Percentiles rank a stretch among this genome's conserved stretches.
Conservation (phyloP, 2,888 invertebrate genomes). For the Nudaria mundana region DNA sequence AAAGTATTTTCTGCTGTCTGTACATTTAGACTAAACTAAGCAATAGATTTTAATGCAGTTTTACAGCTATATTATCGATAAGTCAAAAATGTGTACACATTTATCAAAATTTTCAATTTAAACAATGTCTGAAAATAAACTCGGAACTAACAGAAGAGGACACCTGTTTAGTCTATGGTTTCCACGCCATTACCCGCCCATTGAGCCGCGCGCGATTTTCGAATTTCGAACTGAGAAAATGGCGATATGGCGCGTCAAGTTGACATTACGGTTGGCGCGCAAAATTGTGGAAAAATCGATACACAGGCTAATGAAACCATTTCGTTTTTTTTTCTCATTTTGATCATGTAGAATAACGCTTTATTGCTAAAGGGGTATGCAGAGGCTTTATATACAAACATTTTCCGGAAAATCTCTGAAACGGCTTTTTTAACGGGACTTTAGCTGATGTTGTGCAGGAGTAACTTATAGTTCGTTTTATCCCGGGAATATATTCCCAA, state of each 20-base stretch:
- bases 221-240: constrained; percentile 64
- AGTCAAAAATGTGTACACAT: constrained; percentile 13
- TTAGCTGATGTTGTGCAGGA: no score
- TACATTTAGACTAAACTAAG: constrained; percentile 20
- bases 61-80: no score
- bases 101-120: constrained; percentile 28
- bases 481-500: no score
- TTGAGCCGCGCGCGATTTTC: constrained; percentile 65
- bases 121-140: constrained; percentile 31
- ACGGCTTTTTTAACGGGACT: no score
- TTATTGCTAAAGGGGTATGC: no score
- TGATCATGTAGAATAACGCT: no score
- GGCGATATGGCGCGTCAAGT: constrained; percentile 52
- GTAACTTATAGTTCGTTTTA: no score
- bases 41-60: constrained; percentile 21
- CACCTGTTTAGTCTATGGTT: constrained; percentile 73
- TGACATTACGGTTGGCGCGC: constrained; percentile 48
- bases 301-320: constrained; percentile 22
- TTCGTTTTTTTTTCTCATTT: no score
- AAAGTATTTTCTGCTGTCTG: no score
- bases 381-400: no score
- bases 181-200: constrained; percentile 66
- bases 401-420: no score
- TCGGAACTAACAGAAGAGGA: constrained; percentile 34
- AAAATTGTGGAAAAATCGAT: constrained; percentile 38